phyloP scores from a whole-genome alignment of 2,888 invertebrate genomes.

The Merodon equestris region DNA sequence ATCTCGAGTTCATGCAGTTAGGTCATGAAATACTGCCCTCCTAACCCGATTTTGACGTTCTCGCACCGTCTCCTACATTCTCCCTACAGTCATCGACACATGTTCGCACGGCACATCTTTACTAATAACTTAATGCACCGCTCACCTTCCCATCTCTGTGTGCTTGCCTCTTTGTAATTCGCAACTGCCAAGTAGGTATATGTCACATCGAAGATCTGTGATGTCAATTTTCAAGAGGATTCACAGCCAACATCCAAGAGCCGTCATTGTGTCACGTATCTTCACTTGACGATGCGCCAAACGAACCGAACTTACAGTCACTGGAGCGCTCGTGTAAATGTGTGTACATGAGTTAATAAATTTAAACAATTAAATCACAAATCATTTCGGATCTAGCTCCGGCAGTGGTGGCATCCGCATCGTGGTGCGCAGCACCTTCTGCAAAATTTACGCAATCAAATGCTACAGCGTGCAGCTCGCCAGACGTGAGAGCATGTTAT shows the following conservation, averaged over 20 bases:
- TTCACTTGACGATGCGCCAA: too few relatives aligned
- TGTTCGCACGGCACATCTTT: too few relatives aligned
- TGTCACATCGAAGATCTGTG: slow-evolving; percentile 4
- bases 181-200: not conserved
- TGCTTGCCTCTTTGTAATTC: not conserved
- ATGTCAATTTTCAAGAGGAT: slow-evolving; percentile 1
- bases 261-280: too few relatives aligned
- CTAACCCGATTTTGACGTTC: too few relatives aligned
- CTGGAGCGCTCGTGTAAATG: not conserved
- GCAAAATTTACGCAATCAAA: not conserved
- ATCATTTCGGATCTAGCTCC: not conserved
- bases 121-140: not conserved
- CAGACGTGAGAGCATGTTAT: slow-evolving; percentile 2
- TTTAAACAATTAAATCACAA: slow-evolving; percentile 9
- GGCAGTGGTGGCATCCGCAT: too few relatives aligned
- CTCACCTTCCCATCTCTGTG: not conserved
- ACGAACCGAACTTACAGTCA: too few relatives aligned
- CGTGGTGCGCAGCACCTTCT: not conserved
- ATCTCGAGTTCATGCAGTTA: too few relatives aligned
- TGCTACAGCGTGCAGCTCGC: not conserved
- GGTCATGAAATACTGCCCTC: too few relatives aligned
- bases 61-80: too few relatives aligned
- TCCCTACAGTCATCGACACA: too few relatives aligned
- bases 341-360: slow-evolving; percentile 7
- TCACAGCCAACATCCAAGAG: not conserved